Evolutionary conservation across 2,888 invertebrate genomes (phyloP).

Genomic region (Melieria omissa): DNA sequence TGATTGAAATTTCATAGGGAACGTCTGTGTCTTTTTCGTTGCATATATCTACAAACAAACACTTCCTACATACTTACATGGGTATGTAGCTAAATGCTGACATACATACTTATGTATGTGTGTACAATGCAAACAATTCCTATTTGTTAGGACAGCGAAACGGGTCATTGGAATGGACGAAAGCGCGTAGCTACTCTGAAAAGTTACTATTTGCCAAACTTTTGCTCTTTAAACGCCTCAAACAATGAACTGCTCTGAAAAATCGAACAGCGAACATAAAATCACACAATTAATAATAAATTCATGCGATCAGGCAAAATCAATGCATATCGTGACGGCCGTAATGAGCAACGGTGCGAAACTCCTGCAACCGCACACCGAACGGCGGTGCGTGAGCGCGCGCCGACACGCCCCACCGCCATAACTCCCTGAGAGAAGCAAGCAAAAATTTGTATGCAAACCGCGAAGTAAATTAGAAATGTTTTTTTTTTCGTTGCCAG

Average conservation of each 20-base stretch:
- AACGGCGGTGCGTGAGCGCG: background rate
- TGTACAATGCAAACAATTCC: too few relatives aligned
- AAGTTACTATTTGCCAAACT: too few relatives aligned
- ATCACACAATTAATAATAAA: slow-evolving; percentile 60
- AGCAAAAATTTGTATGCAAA: slow-evolving; percentile 60
- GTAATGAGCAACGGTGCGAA: slow-evolving; percentile 46
- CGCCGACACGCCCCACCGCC: background rate
- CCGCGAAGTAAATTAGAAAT: slow-evolving; percentile 64
- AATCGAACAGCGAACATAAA: slow-evolving; percentile 31
- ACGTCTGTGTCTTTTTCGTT: background rate
- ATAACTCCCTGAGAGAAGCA: slow-evolving; percentile 34
- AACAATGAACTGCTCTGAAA: background rate
- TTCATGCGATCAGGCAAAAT: slow-evolving; percentile 57
- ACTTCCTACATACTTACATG: too few relatives aligned
- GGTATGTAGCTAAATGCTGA: too few relatives aligned
- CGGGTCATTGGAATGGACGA: too few relatives aligned
- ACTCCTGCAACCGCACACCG: background rate
- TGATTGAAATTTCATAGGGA: slow-evolving; percentile 54
- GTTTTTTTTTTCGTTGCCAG: slow-evolving; percentile 46
- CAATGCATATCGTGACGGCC: slow-evolving; percentile 65
- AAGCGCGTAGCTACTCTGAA: too few relatives aligned
- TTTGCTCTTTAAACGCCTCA: too few relatives aligned
- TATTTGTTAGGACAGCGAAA: too few relatives aligned
- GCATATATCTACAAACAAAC: background rate
- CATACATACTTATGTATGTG: too few relatives aligned